Conservation (phyloP, 23 tunicate genomes). For the Styela clava region DNA sequence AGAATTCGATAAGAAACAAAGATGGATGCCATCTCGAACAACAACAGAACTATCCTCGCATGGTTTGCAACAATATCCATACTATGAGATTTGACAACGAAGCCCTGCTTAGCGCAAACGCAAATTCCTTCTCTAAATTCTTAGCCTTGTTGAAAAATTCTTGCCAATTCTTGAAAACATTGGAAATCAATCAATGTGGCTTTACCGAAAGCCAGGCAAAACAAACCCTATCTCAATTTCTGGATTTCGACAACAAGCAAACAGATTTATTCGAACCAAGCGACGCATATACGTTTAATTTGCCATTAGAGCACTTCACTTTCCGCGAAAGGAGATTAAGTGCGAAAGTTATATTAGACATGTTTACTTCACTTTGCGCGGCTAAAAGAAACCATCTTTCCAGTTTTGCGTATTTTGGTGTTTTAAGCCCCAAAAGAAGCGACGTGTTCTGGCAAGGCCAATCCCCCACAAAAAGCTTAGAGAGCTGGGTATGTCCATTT, state of each 20-base stretch:
- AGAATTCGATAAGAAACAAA: neutral
- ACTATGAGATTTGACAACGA: slow-evolving; percentile 29
- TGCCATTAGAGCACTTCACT: neutral
- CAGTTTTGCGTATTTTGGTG: neutral
- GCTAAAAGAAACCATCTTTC: neutral
- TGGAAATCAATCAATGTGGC: slow-evolving; percentile 34
- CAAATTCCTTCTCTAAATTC: neutral
- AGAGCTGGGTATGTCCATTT: neutral
- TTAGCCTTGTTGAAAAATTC: neutral
- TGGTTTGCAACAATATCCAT: neutral
- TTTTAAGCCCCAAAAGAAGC: neutral
- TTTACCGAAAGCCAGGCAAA: slow-evolving; percentile 16
- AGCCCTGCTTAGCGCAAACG: neutral
- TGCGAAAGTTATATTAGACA: neutral
- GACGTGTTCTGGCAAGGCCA: neutral
- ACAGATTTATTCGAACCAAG: too few relatives aligned
- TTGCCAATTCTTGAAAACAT: neutral
- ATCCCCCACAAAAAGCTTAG: neutral
- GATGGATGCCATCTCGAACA: neutral
- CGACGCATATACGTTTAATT: too few relatives aligned
- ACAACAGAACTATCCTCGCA: neutral
- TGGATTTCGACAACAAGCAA: neutral
- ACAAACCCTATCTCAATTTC: neutral
- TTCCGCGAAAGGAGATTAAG: neutral
- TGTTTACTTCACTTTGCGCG: neutral